A percentile compares a stretch with the other conserved stretches of the same genome.
These are phyloP conservation scores for Sebastes baramenuke DNA, from an alignment of 2,797 vertebrate genomes.

Conservation along the genomic window DNA sequence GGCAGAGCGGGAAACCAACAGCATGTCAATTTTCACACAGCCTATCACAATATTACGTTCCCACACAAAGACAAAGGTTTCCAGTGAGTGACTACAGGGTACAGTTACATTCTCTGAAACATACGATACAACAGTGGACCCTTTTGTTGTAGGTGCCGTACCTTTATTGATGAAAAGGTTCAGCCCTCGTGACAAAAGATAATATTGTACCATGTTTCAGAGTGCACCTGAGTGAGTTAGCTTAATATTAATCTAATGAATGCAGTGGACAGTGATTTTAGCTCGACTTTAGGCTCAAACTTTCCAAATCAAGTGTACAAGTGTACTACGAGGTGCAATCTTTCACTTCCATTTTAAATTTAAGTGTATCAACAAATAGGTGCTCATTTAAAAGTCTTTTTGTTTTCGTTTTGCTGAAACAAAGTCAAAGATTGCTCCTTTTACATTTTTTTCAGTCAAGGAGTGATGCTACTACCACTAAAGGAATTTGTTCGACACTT, in stretches of 20 bases:
- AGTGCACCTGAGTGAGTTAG: conserved; percentile 21
- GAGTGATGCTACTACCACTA: neutral
- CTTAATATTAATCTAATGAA: neutral
- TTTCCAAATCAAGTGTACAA: neutral
- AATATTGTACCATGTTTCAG: conserved; percentile 39
- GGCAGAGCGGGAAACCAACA: conserved; percentile 46
- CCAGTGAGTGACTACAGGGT: conserved; percentile 41
- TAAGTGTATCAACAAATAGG: neutral
- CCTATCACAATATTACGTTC: conserved; percentile 33
- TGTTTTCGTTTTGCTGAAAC: neutral
- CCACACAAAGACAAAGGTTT: conserved; percentile 40
- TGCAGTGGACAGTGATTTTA: neutral
- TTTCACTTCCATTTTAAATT: conserved; percentile 17
- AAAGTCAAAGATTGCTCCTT: conserved; percentile 48
- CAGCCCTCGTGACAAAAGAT: conserved; percentile 21
- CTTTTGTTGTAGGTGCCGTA: conserved; percentile 31
- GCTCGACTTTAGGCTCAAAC: neutral
- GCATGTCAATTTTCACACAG: conserved; percentile 23
- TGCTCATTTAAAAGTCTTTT: neutral
- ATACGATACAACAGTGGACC: conserved; percentile 23
- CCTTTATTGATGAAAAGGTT: conserved; percentile 19
- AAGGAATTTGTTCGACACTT: neutral
- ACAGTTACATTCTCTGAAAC: conserved; percentile 52
- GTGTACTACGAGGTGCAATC: conserved; percentile 18
- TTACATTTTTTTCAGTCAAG: neutral